Evolutionary conservation across 2,797 vertebrate genomes (phyloP).

Genomic region (Menidia menidia): DNA sequence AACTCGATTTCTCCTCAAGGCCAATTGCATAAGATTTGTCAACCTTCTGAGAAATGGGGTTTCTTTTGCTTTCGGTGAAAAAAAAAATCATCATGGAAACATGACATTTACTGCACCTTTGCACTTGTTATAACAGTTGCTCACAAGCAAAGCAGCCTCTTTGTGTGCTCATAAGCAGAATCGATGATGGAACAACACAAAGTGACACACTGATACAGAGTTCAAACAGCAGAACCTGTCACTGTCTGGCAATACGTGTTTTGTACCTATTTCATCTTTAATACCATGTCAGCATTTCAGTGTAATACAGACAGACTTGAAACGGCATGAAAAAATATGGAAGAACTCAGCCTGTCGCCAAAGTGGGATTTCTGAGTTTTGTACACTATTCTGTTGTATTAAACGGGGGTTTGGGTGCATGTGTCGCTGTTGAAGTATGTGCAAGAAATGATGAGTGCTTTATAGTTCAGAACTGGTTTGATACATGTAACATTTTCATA

Average conservation of each 20-base stretch:
- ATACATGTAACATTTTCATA: neutral
- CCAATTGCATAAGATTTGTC: slow-evolving; percentile 31
- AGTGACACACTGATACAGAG: slow-evolving; percentile 1
- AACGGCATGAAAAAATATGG: neutral
- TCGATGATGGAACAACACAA: slow-evolving; percentile 24
- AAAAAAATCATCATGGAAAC: slow-evolving; percentile 60
- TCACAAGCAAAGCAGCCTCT: slow-evolving; percentile 56
- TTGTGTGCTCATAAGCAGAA: slow-evolving; percentile 19
- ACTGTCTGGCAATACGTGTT: slow-evolving; percentile 4
- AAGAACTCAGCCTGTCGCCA: neutral
- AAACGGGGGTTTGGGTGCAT: neutral
- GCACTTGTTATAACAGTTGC: slow-evolving; percentile 50
- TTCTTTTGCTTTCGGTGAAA: slow-evolving; percentile 47
- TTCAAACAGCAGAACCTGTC: slow-evolving; percentile 21
- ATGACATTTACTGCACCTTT: slow-evolving; percentile 66
- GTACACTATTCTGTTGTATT: slow-evolving; percentile 2
- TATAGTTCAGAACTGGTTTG: neutral
- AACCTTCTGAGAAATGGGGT: slow-evolving; percentile 61
- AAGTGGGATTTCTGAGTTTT: neutral
- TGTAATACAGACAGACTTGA: neutral
- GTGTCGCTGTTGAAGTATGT: neutral
- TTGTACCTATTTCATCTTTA: slow-evolving; percentile 21
- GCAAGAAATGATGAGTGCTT: neutral
- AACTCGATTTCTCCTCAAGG: slow-evolving; percentile 58
- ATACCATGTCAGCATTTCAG: slow-evolving; percentile 21